Evolutionary conservation across 2,797 vertebrate species (phyloP), one percentile per base, ranked within the genome.

Genomic region (Lacerta agilis): DNA sequence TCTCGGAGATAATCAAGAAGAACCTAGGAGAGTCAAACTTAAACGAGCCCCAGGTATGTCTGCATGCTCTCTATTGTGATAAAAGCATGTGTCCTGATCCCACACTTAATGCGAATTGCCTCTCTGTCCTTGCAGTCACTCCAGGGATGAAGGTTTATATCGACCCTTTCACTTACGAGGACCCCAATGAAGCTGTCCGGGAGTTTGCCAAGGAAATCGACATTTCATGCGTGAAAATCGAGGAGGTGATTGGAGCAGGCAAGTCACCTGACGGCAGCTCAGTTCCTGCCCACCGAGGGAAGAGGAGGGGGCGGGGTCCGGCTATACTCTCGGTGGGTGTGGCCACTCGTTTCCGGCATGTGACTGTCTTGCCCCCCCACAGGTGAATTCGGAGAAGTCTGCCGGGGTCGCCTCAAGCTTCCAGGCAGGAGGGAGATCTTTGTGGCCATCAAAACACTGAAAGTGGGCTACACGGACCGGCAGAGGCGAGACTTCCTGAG

Each of bases 181-280:
- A 99, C 93, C 99, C 99, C 75, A 99, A 99, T 0, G 99, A 99
- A 97, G 99, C 99, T 0, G 98, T 99, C 85, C 98, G 98, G 85
- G 99, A 99, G 94, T 99, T 99, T 15, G 99, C 99, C 95, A 99
- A 99, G 96, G 99, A 99, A 96, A 99, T 99, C 2, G 99, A 99
- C 86, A 98, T 99, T 91, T 99, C 99, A 91, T 99, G 98, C 25
- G 99, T 99, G 96, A 99, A 99, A 97, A 99, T 99, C 20, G 99
- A 99, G 97, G 99, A 99, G 97, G 99, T 99, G 96, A 99, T 99
- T 66, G 99, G 99, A 96, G 99, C 99, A 97, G 99, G 99, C 98
- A 98, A 98, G 98, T 98, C 94, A 95, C 87, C 0, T 38, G 77
- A 82, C 64, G 82, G 61, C 18, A 20, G 72, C 79, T 38, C 55